Percentiles rank a stretch among this genome's conserved stretches.
phyloP scores from a whole-genome alignment of 2,113 vertebrate species.

The Lycaon pictus region DNA sequence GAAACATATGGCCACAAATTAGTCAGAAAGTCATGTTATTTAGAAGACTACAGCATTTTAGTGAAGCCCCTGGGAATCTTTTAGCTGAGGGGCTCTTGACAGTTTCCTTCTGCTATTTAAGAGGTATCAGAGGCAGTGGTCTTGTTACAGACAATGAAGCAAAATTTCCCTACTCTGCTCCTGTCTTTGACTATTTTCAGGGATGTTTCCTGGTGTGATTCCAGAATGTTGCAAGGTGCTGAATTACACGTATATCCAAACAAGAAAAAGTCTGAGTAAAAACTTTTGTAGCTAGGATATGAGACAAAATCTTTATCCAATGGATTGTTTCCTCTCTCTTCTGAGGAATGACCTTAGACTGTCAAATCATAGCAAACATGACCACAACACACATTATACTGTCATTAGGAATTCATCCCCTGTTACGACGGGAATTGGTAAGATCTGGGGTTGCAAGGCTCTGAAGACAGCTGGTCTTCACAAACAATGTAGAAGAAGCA shows the following conservation, averaged over 20 bases:
- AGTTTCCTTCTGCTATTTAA: neutral
- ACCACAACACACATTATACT: neutral
- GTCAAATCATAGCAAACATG: constrained; percentile 32
- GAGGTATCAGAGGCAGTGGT: neutral
- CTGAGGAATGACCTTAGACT: constrained; percentile 43
- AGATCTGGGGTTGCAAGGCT: neutral
- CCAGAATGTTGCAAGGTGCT: neutral
- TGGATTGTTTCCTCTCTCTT: constrained; percentile 50
- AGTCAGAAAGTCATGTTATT: neutral
- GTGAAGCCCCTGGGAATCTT: neutral
- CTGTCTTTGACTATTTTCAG: constrained; percentile 10
- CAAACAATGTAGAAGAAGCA: neutral
- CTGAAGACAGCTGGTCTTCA: neutral
- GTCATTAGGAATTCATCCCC: constrained; percentile 12
- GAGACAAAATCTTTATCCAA: constrained; percentile 63
- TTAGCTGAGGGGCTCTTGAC: neutral
- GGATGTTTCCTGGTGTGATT: neutral
- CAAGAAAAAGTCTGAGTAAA: constrained; percentile 4
- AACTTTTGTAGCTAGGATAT: constrained; percentile 37
- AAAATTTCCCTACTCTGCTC: neutral
- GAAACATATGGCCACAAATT: constrained; percentile 4
- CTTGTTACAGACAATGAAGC: constrained; percentile 12
- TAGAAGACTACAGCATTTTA: neutral
- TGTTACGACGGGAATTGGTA: neutral
- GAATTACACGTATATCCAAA: constrained; percentile 56